These are phyloP conservation scores for Dromiciops gliroides DNA, from an alignment of 2,113 vertebrate genomes.

Conservation along the genomic window DNA sequence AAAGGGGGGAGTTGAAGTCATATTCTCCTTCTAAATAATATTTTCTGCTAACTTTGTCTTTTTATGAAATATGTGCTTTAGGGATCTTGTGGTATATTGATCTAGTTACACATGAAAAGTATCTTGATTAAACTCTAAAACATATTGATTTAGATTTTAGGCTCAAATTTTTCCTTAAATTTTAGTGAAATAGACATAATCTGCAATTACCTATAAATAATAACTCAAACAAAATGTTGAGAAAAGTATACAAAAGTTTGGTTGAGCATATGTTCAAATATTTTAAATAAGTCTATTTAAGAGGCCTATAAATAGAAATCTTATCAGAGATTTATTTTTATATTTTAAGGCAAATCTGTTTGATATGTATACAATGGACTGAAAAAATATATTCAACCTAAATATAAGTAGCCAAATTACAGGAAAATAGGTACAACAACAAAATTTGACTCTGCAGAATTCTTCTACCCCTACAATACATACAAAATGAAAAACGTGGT, in stretches of 20 bases:
- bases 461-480: not conserved
- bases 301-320: not conserved
- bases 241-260: not conserved
- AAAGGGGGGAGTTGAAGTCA: slow-evolving; percentile 8
- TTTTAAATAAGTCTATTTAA: not conserved
- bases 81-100: slow-evolving; percentile 3
- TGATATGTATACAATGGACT: not conserved
- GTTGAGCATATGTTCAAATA: not conserved
- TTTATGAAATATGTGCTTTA: slow-evolving; percentile 40
- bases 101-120: slow-evolving; percentile 36
- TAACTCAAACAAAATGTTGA: not conserved
- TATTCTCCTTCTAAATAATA: not conserved
- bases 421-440: not conserved
- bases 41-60: slow-evolving; percentile 53
- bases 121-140: not conserved
- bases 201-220: not conserved
- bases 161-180: not conserved
- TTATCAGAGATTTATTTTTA: not conserved
- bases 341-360: not conserved
- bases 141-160: slow-evolving; percentile 24
- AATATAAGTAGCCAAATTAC: not conserved
- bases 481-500: not conserved
- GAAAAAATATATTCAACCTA: not conserved
- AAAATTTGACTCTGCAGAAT: not conserved
- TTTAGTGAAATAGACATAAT: slow-evolving; percentile 18